Conservation (phyloP, 2,797 vertebrate genomes). For the Gobionotothen gibberifrons region DNA sequence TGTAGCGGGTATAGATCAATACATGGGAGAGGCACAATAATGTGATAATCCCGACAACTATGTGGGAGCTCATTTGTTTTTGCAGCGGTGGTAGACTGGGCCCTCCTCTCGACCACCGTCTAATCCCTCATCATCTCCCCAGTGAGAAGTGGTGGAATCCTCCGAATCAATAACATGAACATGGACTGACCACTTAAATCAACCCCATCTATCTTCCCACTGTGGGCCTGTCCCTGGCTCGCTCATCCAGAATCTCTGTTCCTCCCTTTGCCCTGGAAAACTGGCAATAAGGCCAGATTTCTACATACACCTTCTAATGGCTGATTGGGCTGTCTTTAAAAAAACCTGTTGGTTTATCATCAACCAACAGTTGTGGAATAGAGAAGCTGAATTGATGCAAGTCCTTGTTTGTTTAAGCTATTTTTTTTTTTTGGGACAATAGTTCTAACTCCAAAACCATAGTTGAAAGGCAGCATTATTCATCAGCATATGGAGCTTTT, state of each 20-base stretch:
- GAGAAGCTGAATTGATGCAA: slow-evolving; percentile 2
- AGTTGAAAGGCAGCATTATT: slow-evolving; percentile 29
- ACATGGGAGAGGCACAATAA: slow-evolving; percentile 76
- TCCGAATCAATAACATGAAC: slow-evolving; percentile 83
- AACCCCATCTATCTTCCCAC: slow-evolving; percentile 78
- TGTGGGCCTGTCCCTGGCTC: slow-evolving; percentile 46
- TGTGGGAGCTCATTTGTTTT: slow-evolving; percentile 83
- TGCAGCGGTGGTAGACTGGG: slow-evolving; percentile 68
- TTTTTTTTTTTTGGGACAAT: slow-evolving; percentile 3
- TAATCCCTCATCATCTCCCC: slow-evolving; percentile 81
- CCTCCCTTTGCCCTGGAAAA: slow-evolving; percentile 36
- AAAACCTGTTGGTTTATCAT: slow-evolving; percentile 5
- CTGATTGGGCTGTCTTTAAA: slow-evolving; percentile 7
- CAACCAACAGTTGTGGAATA: background rate
- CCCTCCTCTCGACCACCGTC: slow-evolving; percentile 68
- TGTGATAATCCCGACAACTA: slow-evolving; percentile 82
- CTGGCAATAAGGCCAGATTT: slow-evolving; percentile 28
- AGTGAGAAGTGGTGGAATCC: slow-evolving; percentile 72
- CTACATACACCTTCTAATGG: slow-evolving; percentile 27
- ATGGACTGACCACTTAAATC: slow-evolving; percentile 82
- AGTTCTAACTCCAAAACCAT: slow-evolving; percentile 1
- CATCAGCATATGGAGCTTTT: slow-evolving; percentile 39
- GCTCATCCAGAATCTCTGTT: slow-evolving; percentile 50
- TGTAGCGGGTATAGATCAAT: slow-evolving; percentile 77
- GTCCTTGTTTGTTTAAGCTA: slow-evolving; percentile 25